Base-by-base conservation (phyloP, 1,140 invertebrate genomes). In the Eciton burchellii region DNA sequence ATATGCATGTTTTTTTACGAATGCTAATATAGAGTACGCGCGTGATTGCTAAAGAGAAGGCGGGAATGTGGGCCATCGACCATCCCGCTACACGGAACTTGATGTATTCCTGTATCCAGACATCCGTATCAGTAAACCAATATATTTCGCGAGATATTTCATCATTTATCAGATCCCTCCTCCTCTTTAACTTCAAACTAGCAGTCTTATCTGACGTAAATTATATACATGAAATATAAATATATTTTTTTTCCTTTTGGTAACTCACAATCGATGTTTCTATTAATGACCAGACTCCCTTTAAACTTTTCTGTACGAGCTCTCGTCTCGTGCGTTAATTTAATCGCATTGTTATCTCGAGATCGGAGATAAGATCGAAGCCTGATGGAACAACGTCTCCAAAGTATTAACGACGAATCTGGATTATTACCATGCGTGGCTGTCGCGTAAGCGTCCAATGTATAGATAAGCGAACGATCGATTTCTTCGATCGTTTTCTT, bases 61-160 rank as follows among this genome's bases (percentile, higher is more conserved):
- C 45, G 6, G 5, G 43, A 70, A 87, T 81, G 73, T 87, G 65
- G 84, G 86, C 45, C 70, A 87, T 79, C 72, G 45, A 83, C 45
- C 45, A 57, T 9, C 59, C 24, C 3, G 45, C 54, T 14, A 47
- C 29, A 57, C 66, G n/a, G 35, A 62, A 47, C 5, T n/a, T 16
- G 49, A 66, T 41, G 26, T 81, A 66, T 83, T 77, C 19, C 59
- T 24, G 2, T 66, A n/a, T 29, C 26, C 41, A 29, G 54, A 49
- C 45, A 70, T 83, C n/a, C 19, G 57, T 52, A 56, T 47, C 41
- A 45, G 12, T 16, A 54, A n/a, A 26, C n/a, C n/a, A 9, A 68
- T 35, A 68, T 59, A 60, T 41, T 68, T 56, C 56, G 65, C 65
- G 43, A 11, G 26, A 65, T 65, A 65, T 82, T 76, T 82, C 45